phyloP scores from a whole-genome alignment of 2,888 invertebrate genomes.

The Elegia similella region DNA sequence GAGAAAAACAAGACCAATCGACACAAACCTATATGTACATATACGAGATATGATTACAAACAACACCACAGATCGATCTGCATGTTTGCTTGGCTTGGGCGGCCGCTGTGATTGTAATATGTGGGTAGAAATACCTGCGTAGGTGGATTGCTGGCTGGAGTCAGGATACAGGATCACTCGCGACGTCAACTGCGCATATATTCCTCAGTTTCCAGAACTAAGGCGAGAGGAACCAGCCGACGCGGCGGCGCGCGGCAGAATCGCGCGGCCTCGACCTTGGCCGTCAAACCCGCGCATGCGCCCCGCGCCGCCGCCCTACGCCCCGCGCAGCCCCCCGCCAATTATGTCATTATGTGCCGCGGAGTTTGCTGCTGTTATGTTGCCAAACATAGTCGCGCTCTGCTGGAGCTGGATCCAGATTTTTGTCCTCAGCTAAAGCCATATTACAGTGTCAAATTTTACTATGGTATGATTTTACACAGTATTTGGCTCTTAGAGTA shows the following conservation, averaged over 20 bases:
- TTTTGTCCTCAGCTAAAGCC: constrained; percentile 34
- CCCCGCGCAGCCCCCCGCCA: constrained; percentile 54
- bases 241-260: constrained; percentile 77
- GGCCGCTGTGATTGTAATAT: constrained; percentile 17
- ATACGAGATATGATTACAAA: constrained; percentile 53
- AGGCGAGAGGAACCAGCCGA: constrained; percentile 66
- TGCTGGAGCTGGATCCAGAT: constrained; percentile 54
- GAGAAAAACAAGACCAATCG: constrained; percentile 34
- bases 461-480: neutral
- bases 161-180: constrained; percentile 49
- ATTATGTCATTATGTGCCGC: constrained; percentile 78
- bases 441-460: too few relatives aligned
- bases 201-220: constrained; percentile 60
- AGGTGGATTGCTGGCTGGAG: constrained; percentile 13
- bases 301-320: constrained; percentile 55
- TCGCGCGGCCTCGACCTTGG: constrained; percentile 81
- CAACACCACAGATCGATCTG: constrained; percentile 51
- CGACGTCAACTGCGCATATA: constrained; percentile 62
- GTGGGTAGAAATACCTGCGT: constrained; percentile 45
- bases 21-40: constrained; percentile 29
- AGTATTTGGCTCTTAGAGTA: neutral
- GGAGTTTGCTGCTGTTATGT: constrained; percentile 57
- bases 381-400: constrained; percentile 71
- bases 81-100: constrained; percentile 22
- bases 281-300: constrained; percentile 81